Evolutionary conservation across 2,113 vertebrate genomes (phyloP), one percentile per base, ranked within the genome.

Genomic region (Trichomycterus rosablanca): DNA sequence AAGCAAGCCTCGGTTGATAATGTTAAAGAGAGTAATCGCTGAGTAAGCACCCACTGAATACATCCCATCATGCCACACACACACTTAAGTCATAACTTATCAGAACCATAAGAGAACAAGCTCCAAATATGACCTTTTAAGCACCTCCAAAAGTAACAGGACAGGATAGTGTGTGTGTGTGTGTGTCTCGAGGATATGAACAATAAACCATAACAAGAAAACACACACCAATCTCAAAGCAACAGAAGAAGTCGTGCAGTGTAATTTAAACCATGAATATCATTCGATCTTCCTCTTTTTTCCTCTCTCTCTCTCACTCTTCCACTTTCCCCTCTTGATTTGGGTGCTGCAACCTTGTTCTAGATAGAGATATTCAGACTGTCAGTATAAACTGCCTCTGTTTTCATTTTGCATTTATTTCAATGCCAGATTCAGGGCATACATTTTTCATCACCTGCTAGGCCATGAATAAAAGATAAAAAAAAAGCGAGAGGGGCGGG

Each of bases 341-440:
- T 93, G 90, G 90, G 89, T 86, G 85, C 87, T 86, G 82, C 85
- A 86, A 91, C 91, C 89, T 89, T 93, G 93, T 93, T 93, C 91
- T 90, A 91, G 93, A 97, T 97, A 97, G 94, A 97, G 94, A 97
- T 97, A 97, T 97, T 97, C 93, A 94, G 93, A 91, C 91, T 97
- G 94, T 97, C 93, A 97, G 92, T 95, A 97, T 97, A 97, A 97
- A 97, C 94, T 94, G 93, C 93, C 90, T 95, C 93, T 97, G 93
- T 97, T 97, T 98, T 97, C 93, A 93, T 97, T 97, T 97, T 96
- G 93, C 93, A 97, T 97, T 97, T 97, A 97, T 97, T 96, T 98
- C 93, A 97, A 95, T 96, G 94, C 93, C 93, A 98, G 93, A 96
- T 92, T 94, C 92, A 89, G 91, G 91, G 91, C 93, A 97, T 97